Conservation (phyloP, 53 echinoderm and acorn worm genomes). For the Zoroaster sp. region DNA sequence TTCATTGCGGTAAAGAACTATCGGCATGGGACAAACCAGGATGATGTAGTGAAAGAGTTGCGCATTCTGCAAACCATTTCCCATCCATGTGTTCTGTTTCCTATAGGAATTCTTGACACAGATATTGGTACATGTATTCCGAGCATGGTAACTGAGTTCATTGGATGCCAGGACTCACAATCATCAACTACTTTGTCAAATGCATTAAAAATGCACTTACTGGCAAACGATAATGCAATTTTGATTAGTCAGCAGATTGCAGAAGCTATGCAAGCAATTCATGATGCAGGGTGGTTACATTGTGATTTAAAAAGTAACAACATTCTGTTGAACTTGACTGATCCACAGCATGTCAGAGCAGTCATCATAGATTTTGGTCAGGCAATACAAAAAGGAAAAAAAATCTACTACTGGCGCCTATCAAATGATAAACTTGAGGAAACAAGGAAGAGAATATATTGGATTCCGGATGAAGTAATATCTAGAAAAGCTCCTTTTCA, state of each 20-base stretch:
- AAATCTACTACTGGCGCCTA: background rate
- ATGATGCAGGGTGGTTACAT: background rate
- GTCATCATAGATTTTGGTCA: constrained; percentile 2
- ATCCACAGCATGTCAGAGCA: constrained; percentile 7
- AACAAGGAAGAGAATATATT: background rate
- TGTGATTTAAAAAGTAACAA: constrained; percentile 6
- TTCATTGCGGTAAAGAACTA: constrained; percentile 15
- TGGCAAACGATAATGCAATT: background rate
- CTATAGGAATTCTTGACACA: constrained; percentile 19
- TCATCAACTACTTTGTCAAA: constrained; percentile 1
- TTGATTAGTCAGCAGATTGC: constrained; percentile 10
- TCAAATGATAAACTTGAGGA: background rate
- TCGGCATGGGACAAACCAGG: constrained; percentile 10
- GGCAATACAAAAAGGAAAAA: background rate
- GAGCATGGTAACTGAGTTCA: constrained; percentile 29
- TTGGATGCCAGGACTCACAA: constrained; percentile 11
- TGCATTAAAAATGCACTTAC: constrained; percentile 26
- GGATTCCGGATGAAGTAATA: constrained; percentile 2
- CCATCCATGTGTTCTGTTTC: constrained; percentile 13
- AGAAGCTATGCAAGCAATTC: constrained; percentile 10
- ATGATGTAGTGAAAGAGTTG: constrained; percentile 17
- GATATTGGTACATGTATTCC: constrained; percentile 12
- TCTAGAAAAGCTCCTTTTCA: background rate
- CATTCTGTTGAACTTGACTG: background rate
- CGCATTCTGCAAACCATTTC: constrained; percentile 13